These are phyloP conservation scores for Zeus faber DNA, from an alignment of 2,113 vertebrate species.

Conservation along the genomic window DNA sequence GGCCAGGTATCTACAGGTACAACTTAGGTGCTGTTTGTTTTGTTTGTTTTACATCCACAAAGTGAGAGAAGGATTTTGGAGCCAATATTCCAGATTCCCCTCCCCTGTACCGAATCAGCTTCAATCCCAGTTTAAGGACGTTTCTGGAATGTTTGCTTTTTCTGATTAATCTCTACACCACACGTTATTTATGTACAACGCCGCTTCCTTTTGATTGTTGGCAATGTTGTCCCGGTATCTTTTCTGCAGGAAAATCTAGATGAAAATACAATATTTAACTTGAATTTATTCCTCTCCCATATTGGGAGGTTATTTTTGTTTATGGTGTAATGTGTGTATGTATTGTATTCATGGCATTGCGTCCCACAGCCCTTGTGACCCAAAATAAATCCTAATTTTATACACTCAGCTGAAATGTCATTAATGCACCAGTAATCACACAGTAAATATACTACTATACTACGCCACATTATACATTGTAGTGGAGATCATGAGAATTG, in stretches of 20 bases:
- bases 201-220: conserved; percentile 35
- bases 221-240: conserved; percentile 58
- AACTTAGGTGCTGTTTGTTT: conserved; percentile 29
- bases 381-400: conserved; percentile 61
- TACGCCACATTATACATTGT: no score
- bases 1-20: conserved; percentile 4
- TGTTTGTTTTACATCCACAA: conserved; percentile 5
- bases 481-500: no score
- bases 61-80: not conserved
- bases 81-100: not conserved
- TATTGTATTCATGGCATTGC: conserved; percentile 44
- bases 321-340: conserved; percentile 34
- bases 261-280: conserved; percentile 53
- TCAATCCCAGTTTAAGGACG: conserved; percentile 12
- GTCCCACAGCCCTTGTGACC: conserved; percentile 39
- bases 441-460: no score
- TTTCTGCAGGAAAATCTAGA: conserved; percentile 51
- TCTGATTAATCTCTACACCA: conserved; percentile 32
- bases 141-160: conserved; percentile 25
- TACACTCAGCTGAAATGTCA: conserved; percentile 35
- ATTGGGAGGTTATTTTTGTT: conserved; percentile 64
- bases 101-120: not conserved
- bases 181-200: conserved; percentile 60
- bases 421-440: not conserved
- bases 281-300: conserved; percentile 67